phyloP scores from a whole-genome alignment of 2,888 invertebrate genomes.

The Lithophane leautieri region DNA sequence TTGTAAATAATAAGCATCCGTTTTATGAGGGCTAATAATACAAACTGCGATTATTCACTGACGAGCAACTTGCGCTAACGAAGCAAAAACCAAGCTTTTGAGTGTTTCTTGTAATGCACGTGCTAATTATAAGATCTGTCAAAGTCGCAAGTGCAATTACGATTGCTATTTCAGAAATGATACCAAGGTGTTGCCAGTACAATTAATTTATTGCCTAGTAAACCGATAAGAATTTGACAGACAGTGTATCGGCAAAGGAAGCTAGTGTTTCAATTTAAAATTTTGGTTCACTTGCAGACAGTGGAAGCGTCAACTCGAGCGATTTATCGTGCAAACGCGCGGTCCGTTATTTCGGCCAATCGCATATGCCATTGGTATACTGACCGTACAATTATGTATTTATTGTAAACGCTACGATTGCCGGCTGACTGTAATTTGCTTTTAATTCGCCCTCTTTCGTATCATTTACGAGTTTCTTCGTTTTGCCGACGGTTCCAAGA shows the following conservation, averaged over 20 bases:
- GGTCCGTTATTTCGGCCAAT: slow-evolving; percentile 85
- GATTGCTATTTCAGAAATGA: slow-evolving; percentile 41
- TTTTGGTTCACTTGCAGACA: slow-evolving; percentile 53
- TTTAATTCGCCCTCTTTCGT: slow-evolving; percentile 90
- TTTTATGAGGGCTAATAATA: slow-evolving; percentile 66
- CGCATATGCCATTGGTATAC: slow-evolving; percentile 88
- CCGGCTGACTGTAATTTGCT: slow-evolving; percentile 89
- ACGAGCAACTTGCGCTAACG: slow-evolving; percentile 44
- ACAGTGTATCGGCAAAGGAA: slow-evolving; percentile 26
- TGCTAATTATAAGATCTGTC: slow-evolving; percentile 58
- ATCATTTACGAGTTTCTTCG: slow-evolving; percentile 88
- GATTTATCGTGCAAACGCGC: slow-evolving; percentile 80
- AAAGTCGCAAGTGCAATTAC: slow-evolving; percentile 43
- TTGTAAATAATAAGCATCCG: slow-evolving; percentile 63
- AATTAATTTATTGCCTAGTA: slow-evolving; percentile 29
- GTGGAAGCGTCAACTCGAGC: slow-evolving; percentile 66
- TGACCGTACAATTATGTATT: slow-evolving; percentile 90
- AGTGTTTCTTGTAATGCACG: slow-evolving; percentile 37
- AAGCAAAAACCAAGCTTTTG: slow-evolving; percentile 59
- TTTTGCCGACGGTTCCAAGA: slow-evolving; percentile 81
- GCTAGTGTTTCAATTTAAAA: slow-evolving; percentile 41
- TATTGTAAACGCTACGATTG: slow-evolving; percentile 90
- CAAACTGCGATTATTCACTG: slow-evolving; percentile 56
- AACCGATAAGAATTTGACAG: slow-evolving; percentile 42
- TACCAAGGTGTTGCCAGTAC: slow-evolving; percentile 40